Percentiles rank a stretch among this genome's conserved stretches.
Evolutionary conservation across 2,888 invertebrate species (phyloP).

Genomic region (Proisotoma minuta): DNA sequence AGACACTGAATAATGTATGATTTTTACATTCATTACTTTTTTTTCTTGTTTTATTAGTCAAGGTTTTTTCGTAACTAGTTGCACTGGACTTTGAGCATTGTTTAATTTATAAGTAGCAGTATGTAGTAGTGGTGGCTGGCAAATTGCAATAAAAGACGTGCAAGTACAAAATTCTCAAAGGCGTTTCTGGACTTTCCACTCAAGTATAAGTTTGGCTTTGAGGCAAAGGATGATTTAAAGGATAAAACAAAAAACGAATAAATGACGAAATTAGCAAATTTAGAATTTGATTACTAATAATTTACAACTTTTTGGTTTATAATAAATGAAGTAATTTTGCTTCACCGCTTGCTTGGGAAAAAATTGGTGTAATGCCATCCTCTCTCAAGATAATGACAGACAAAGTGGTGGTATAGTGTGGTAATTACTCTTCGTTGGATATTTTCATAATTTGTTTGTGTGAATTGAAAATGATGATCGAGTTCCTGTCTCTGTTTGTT

Average conservation of each 20-base stretch:
- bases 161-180: conserved; percentile 10
- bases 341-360: background rate
- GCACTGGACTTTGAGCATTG: too few species aligned
- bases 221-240: too few species aligned
- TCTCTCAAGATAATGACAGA: background rate
- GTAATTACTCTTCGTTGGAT: conserved; percentile 1
- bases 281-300: conserved; percentile 4
- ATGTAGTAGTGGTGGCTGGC: too few species aligned
- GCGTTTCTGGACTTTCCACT: background rate
- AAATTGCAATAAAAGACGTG: too few species aligned
- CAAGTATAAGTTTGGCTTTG: too few species aligned
- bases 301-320: background rate
- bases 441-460: background rate
- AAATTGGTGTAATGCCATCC: background rate
- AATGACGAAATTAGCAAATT: conserved; percentile 3
- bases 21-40: too few species aligned
- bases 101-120: too few species aligned
- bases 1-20: too few species aligned
- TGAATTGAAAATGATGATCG: conserved; percentile 12
- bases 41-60: too few species aligned
- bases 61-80: too few species aligned
- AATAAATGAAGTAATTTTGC: conserved; percentile 4
- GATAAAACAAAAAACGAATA: too few species aligned
- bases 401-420: background rate
- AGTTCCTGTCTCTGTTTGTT: conserved; percentile 7